Percentiles rank a stretch among this genome's conserved stretches.
These are phyloP conservation scores for Pelobates cultripes DNA, from an alignment of 2,797 vertebrate species.

Conservation along the genomic window DNA sequence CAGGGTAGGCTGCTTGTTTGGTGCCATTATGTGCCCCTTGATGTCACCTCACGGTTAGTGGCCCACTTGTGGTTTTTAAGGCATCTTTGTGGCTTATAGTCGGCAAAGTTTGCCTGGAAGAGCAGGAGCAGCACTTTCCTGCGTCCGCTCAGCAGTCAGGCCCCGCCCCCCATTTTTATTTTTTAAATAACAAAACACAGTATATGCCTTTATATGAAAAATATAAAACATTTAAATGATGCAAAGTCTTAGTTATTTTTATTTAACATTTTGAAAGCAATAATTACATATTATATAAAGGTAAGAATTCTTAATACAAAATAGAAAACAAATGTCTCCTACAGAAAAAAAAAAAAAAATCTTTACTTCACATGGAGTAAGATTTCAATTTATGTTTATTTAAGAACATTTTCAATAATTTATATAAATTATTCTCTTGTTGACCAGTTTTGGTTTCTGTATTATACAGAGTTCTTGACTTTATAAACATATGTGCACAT, in stretches of 20 bases:
- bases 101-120: too few relatives aligned
- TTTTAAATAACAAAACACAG: too few relatives aligned
- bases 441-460: constrained; percentile 69
- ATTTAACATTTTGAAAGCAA: constrained; percentile 92
- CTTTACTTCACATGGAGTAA: constrained; percentile 73
- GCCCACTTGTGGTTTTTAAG: too few relatives aligned
- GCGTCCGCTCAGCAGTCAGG: too few relatives aligned
- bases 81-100: too few relatives aligned
- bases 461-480: constrained; percentile 68
- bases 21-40: too few relatives aligned
- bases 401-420: constrained; percentile 84
- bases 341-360: constrained; percentile 67
- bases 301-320: constrained; percentile 80
- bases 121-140: too few relatives aligned
- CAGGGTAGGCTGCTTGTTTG: too few relatives aligned
- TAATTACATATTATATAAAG: constrained; percentile 90
- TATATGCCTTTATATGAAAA: too few relatives aligned
- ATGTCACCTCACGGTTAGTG: too few relatives aligned
- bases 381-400: constrained; percentile 58
- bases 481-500: constrained; percentile 70
- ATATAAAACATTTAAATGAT: too few relatives aligned
- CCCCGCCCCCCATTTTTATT: too few relatives aligned
- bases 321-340: constrained; percentile 71
- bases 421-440: constrained; percentile 84
- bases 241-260: constrained; percentile 66